Conservation (phyloP, 2,113 vertebrate species). For the Chloroceryle aenea region DNA sequence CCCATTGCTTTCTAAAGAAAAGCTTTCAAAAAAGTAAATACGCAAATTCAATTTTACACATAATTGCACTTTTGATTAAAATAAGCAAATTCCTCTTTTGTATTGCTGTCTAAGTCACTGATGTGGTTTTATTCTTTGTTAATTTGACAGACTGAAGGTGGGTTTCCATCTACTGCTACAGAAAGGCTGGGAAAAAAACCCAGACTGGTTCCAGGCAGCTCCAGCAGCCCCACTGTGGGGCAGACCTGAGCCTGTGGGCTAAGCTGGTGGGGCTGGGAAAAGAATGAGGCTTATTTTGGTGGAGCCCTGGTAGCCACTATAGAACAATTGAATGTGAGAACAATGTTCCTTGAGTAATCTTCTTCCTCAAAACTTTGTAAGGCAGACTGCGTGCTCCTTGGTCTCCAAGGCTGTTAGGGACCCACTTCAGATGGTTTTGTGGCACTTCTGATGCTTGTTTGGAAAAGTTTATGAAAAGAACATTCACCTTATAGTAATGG, state of each 20-base stretch:
- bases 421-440: neutral
- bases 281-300: neutral
- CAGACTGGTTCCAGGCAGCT: neutral
- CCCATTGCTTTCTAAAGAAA: neutral
- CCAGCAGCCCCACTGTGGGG: fast-evolving
- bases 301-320: neutral
- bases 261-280: neutral
- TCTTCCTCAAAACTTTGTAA: neutral
- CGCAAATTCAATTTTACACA: neutral
- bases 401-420: neutral
- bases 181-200: neutral
- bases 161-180: neutral
- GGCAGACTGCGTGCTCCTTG: neutral
- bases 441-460: neutral
- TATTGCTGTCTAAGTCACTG: neutral
- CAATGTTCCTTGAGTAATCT: neutral
- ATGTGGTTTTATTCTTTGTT: neutral
- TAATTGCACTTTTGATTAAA: neutral
- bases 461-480: neutral
- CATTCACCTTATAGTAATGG: slow-evolving; percentile 3
- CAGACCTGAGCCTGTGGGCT: neutral
- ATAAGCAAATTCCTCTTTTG: neutral
- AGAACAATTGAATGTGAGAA: neutral
- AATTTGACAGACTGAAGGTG: neutral
- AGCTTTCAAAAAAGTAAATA: neutral